phyloP scores from a whole-genome alignment of 2,113 vertebrate genomes.

The Anarhynchus alexandrinus region DNA sequence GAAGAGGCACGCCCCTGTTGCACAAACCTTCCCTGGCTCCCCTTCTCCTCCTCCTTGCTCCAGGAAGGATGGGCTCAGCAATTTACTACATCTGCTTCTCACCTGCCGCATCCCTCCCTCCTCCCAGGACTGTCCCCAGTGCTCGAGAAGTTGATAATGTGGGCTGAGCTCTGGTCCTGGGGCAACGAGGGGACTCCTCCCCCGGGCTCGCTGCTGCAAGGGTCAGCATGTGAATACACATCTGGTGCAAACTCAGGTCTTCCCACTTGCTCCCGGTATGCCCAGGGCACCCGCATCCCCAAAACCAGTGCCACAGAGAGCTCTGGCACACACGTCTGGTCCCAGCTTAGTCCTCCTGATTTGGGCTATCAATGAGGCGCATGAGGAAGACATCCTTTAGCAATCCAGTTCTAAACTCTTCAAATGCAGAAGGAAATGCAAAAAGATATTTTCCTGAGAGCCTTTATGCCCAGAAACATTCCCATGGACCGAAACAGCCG shows the following conservation, averaged over 20 bases:
- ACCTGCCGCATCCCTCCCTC: not conserved
- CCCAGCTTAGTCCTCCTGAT: not conserved
- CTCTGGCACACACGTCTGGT: fast-evolving
- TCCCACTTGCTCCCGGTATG: not conserved
- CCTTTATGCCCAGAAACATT: not conserved
- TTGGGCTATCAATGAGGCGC: fast-evolving
- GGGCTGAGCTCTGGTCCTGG: not conserved
- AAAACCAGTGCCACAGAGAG: not conserved
- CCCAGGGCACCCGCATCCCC: not conserved
- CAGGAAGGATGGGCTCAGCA: not conserved
- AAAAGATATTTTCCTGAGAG: not conserved
- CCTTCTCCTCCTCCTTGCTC: not conserved
- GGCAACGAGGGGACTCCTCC: not conserved
- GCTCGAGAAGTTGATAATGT: not conserved
- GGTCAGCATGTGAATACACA: not conserved
- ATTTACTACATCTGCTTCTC: not conserved
- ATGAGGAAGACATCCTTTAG: not conserved
- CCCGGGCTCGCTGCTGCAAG: fast-evolving
- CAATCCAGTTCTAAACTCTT: not conserved
- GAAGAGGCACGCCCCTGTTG: not conserved
- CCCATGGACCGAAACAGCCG: fast-evolving
- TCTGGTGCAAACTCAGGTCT: fast-evolving
- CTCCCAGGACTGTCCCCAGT: not conserved
- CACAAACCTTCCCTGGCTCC: not conserved
- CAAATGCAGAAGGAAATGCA: not conserved